Conservation (phyloP, 2,888 invertebrate species). For the Tiphia femorata region DNA sequence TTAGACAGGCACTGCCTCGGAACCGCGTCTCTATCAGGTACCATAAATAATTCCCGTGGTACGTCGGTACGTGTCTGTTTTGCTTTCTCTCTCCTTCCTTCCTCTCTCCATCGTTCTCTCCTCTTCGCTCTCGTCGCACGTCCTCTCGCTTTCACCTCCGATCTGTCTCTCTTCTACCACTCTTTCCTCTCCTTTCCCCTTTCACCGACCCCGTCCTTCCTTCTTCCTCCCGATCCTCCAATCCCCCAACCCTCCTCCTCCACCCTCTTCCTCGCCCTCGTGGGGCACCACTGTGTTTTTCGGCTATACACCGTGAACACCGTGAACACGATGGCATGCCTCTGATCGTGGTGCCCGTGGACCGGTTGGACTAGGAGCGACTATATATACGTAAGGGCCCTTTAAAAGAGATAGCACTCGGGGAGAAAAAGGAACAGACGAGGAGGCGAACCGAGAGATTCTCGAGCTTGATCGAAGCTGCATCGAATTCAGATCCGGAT, state of each 20-base stretch:
- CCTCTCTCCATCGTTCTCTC: conserved; percentile 18
- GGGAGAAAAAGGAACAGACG: conserved; percentile 43
- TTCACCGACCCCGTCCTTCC: conserved; percentile 6
- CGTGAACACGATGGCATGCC: conserved; percentile 40
- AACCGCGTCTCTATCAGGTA: conserved; percentile 68
- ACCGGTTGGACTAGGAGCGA: conserved; percentile 48
- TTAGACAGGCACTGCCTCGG: conserved; percentile 60
- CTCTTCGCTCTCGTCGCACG: no score
- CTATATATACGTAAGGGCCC: conserved; percentile 35
- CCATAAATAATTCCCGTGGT: conserved; percentile 66
- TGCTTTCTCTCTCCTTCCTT: not conserved
- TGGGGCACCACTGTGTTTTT: conserved; percentile 32
- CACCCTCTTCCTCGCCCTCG: conserved; percentile 6
- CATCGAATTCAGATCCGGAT: conserved; percentile 41
- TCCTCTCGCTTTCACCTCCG: not conserved
- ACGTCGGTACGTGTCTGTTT: conserved; percentile 10
- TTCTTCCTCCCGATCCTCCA: conserved; percentile 8
- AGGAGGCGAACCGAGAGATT: conserved; percentile 17
- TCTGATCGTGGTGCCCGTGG: conserved; percentile 43
- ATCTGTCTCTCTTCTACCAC: not conserved
- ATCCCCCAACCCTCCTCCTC: conserved; percentile 18
- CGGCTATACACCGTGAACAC: conserved; percentile 37
- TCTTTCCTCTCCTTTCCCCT: conserved; percentile 8
- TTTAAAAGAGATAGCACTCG: conserved; percentile 52
- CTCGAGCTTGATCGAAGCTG: conserved; percentile 34